phyloP scores from a whole-genome alignment of 1,140 invertebrate genomes.

The Latrodectus geometricus region DNA sequence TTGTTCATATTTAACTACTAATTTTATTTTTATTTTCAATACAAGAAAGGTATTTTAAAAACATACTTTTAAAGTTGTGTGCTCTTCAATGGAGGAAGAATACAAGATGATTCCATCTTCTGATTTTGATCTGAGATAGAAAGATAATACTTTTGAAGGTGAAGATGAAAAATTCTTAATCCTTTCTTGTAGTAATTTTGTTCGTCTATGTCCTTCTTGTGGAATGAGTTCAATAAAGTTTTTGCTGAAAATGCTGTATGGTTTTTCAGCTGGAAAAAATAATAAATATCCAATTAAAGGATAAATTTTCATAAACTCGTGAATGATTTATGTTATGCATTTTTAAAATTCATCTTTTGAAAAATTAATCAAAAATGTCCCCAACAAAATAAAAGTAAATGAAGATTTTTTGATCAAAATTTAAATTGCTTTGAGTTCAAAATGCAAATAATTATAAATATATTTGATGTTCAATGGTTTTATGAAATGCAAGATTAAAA shows the following conservation, averaged over 20 bases:
- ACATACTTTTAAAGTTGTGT: conserved; percentile 73
- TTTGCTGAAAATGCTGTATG: conserved; percentile 81
- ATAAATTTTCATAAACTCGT: background rate
- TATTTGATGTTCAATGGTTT: no score
- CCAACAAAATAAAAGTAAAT: no score
- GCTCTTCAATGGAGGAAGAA: conserved; percentile 87
- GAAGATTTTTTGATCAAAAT: no score
- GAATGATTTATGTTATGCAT: background rate
- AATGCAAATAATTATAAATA: no score
- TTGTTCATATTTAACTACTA: no score
- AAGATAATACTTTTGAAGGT: conserved; percentile 76
- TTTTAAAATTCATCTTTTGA: background rate
- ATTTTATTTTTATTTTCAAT: background rate
- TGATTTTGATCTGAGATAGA: conserved; percentile 85
- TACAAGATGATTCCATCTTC: conserved; percentile 83
- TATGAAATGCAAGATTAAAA: no score
- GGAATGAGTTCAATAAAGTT: conserved; percentile 79
- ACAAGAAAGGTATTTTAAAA: background rate
- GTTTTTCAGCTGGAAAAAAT: conserved; percentile 75
- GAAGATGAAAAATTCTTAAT: background rate
- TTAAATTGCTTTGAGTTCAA: no score
- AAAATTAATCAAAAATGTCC: background rate
- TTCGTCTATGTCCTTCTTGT: conserved; percentile 60
- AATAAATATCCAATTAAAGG: background rate
- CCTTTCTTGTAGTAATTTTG: background rate